Base-by-base conservation (phyloP, 2,113 vertebrate genomes). In the Sciurus niger region DNA sequence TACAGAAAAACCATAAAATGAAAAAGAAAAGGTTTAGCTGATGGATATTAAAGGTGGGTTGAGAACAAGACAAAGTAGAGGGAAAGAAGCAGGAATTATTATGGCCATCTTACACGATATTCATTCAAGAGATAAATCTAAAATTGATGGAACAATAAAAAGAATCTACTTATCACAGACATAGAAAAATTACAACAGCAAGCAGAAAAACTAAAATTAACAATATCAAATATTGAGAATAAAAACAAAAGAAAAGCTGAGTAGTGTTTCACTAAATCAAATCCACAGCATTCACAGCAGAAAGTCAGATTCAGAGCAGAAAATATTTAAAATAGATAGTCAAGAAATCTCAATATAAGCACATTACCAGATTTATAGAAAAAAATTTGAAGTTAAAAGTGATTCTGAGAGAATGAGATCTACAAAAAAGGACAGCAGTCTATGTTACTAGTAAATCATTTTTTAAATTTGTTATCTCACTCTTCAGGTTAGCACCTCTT, bases 121-220 rank as follows among this genome's bases (percentile, higher is more conserved):
- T 97, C 28, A 89, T 53, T 84, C 16, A 85, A 53, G 58, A 86
- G 63, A 34, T 51, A 67, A 8, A 78, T 16, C 8, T 82, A 83
- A 95, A 76, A 12, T 20, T 67, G n/a, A 89, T 5, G 34, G 32
- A 76, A 94, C 1, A 84, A 88, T 43, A 92, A 94, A 40, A 43
- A 90, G 91, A 88, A 86, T 40, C 89, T 34, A 46, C 6, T 90
- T 77, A 80, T 24, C 87, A 0, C 28, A 92, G 37, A 77, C 24
- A 73, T 30, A 34, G n/a, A 53, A 76, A 85, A 74, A 16, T 76
- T 63, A 79, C 13, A 94, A 86, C 1, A 76, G 28, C 84, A 96
- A 90, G 91, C 34, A 87, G 63, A 77, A 92, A 94, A 93, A 46
- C 28, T 84, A 53, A 93, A 91, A 76, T 82, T 87, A 83, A 78